Base-by-base conservation (phyloP, 2,797 vertebrate species). In the Tokudaia muenninki region DNA sequence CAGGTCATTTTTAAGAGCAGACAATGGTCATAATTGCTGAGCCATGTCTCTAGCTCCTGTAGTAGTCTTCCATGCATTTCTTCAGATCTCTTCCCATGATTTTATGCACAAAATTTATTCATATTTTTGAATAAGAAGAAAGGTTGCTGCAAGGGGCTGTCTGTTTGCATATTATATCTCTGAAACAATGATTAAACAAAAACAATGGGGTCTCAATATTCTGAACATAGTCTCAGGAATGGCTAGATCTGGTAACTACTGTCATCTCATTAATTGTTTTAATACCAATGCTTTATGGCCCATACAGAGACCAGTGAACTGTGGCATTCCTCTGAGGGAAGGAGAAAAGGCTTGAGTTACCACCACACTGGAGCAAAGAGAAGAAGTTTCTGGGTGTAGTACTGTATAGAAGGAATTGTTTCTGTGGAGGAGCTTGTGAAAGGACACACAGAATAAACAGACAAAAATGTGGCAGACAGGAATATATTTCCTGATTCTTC, bases 111-210 rank as follows among this genome's bases (percentile, higher is more conserved):
- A 83, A 72, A 63, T 75, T 14, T 83, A 70, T 59, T 95, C 90
- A 34, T 82, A 52, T 57, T 44, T 87, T 77, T 93, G 75, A 92
- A 63, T 80, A n/a, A 96, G 50, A 79, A 72, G 11, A 94, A 67
- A 52, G 24, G 77, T 52, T 44, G 44, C 41, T 96, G 37, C 11
- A 52, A 74, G 86, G 79, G 17, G 0, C 22, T 44, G 55, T 77
- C 44, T 37, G 8, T 41, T 91, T 90, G 11, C 14, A 52, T 31
- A 17, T 65, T 77, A 4, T 86, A 47, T 82, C 79, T 37, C 61
- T 77, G 84, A 44, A 96, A 86, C 34, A 61, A 41, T 65, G 14
- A 31, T 65, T 57, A 79, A 55, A 37, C 65, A 47, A 87, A 34
- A 8, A 55, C 24, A 6, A 0, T 7, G 12, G 52, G 31, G 3